phyloP scores from a whole-genome alignment of 2,888 invertebrate genomes.

The Tubulanus polymorphus region DNA sequence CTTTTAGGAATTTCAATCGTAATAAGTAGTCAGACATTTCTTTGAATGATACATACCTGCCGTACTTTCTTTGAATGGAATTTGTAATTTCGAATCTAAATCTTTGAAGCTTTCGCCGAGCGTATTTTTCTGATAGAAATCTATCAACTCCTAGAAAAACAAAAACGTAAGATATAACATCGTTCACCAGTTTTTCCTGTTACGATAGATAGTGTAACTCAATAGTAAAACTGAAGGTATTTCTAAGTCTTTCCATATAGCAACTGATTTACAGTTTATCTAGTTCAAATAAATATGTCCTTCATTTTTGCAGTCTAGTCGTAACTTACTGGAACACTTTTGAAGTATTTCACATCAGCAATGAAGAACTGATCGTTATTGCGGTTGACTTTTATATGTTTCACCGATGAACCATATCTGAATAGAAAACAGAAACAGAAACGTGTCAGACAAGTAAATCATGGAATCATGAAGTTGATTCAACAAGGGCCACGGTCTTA shows the following conservation, averaged over 20 bases:
- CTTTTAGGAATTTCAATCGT: too few species aligned
- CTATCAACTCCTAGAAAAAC: constrained; percentile 71
- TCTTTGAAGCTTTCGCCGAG: constrained; percentile 81
- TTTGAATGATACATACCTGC: too few species aligned
- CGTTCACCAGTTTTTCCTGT: too few species aligned
- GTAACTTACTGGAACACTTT: constrained; percentile 68
- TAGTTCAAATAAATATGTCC: background rate
- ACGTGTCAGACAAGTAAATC: too few species aligned
- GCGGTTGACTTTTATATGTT: constrained; percentile 53
- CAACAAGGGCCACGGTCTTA: too few species aligned
- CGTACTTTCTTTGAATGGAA: constrained; percentile 38
- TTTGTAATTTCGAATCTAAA: constrained; percentile 52
- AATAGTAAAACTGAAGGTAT: too few species aligned
- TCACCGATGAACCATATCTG: constrained; percentile 47
- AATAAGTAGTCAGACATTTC: too few species aligned
- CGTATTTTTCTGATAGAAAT: constrained; percentile 87
- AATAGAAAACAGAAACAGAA: constrained; percentile 23
- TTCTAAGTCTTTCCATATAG: too few species aligned
- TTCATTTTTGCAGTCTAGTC: too few species aligned
- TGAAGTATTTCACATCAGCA: constrained; percentile 85
- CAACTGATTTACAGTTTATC: background rate
- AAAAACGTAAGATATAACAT: too few species aligned
- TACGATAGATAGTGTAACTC: too few species aligned
- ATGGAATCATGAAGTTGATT: too few species aligned
- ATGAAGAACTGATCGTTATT: constrained; percentile 60